Percentiles rank a stretch among this genome's conserved stretches.
phyloP scores from a whole-genome alignment of 2,888 invertebrate genomes.

The Leptura quadrifasciata region DNA sequence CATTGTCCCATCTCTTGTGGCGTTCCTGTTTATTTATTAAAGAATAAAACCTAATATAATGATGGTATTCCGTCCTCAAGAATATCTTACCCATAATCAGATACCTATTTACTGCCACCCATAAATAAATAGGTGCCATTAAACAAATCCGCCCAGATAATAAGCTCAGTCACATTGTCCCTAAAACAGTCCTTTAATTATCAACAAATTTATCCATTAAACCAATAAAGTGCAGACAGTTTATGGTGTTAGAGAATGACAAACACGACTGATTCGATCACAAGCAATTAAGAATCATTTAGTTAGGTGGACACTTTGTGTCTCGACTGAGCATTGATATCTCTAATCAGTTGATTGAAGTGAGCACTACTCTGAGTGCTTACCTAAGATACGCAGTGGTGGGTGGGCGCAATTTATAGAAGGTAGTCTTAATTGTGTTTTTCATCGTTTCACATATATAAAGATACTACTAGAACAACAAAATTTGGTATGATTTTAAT shows the following conservation, averaged over 20 bases:
- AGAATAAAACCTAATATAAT: background rate
- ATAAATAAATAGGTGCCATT: constrained; percentile 9
- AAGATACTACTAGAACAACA: too few species aligned
- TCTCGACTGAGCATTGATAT: constrained; percentile 43
- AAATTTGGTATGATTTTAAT: too few species aligned
- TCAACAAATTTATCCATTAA: constrained; percentile 37
- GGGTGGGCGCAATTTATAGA: background rate
- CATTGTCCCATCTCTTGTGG: background rate
- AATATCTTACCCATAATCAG: background rate
- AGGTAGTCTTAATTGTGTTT: background rate
- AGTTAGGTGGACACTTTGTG: constrained; percentile 51
- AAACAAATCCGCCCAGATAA: constrained; percentile 6
- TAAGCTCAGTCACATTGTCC: background rate
- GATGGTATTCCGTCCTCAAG: background rate
- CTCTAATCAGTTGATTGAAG: constrained; percentile 45
- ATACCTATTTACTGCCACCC: background rate
- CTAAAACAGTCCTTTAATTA: constrained; percentile 18
- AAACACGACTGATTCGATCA: constrained; percentile 51
- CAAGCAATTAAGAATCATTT: constrained; percentile 56
- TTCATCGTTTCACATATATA: too few species aligned
- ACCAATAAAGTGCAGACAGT: constrained; percentile 44
- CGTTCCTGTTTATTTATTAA: background rate
- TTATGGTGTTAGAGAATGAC: constrained; percentile 46
- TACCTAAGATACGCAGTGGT: constrained; percentile 20
- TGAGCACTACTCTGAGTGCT: constrained; percentile 42